A percentile compares a stretch with the other conserved stretches of the same genome.
Conservation (phyloP, 2,113 vertebrate species). For the Syngnathus scovelli region DNA sequence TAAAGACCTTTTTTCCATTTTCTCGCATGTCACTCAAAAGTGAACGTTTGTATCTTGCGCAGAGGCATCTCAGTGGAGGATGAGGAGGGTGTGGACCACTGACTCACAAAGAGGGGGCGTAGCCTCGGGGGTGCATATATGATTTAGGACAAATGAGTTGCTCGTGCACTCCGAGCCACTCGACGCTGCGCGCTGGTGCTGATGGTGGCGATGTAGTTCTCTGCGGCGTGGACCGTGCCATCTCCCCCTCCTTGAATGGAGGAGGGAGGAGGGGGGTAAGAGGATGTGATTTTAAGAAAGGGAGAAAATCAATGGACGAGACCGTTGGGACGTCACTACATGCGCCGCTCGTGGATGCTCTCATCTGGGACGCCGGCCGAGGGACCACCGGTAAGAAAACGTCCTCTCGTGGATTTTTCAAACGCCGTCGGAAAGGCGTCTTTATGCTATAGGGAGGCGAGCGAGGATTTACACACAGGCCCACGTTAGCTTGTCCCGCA, state of each 20-base stretch:
- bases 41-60: neutral
- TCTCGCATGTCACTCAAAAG: neutral
- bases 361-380: slow-evolving; percentile 46
- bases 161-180: slow-evolving; percentile 48
- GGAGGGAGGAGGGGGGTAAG: slow-evolving; percentile 18
- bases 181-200: slow-evolving; percentile 10
- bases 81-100: slow-evolving; percentile 64
- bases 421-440: neutral
- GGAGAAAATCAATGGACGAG: slow-evolving; percentile 63
- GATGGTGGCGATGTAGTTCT: slow-evolving; percentile 47
- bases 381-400: slow-evolving; percentile 3
- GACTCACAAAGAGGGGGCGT: slow-evolving; percentile 61
- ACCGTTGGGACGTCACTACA: slow-evolving; percentile 71
- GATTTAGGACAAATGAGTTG: slow-evolving; percentile 61
- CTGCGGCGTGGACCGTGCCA: slow-evolving; percentile 34
- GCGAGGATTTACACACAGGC: neutral
- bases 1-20: neutral
- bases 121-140: slow-evolving; percentile 61
- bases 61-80: slow-evolving; percentile 37
- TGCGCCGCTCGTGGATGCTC: slow-evolving; percentile 62
- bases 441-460: neutral
- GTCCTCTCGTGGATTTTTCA: neutral
- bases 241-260: slow-evolving; percentile 41
- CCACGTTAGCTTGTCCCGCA: neutral
- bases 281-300: slow-evolving; percentile 20